These are phyloP conservation scores for Phorcus lineatus DNA, from an alignment of 2,888 invertebrate species.

Conservation along the genomic window DNA sequence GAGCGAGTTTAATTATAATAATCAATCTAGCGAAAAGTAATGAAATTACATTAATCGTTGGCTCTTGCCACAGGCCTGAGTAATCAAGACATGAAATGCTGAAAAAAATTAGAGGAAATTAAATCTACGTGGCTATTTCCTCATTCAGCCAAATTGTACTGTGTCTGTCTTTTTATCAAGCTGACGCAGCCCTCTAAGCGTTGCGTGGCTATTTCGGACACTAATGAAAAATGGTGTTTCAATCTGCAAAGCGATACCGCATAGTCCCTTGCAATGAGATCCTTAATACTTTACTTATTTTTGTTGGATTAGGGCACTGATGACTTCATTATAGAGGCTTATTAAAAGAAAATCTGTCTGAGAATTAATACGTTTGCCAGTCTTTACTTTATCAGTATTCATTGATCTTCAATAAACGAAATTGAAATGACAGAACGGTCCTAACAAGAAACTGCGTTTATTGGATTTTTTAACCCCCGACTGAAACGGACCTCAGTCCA, in stretches of 20 bases:
- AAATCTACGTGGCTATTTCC: slow-evolving; percentile 36
- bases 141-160: slow-evolving; percentile 26
- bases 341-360: slow-evolving; percentile 34
- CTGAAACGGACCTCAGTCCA: neutral
- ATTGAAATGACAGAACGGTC: slow-evolving; percentile 25
- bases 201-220: slow-evolving; percentile 21
- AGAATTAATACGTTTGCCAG: slow-evolving; percentile 28
- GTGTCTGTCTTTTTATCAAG: slow-evolving; percentile 26
- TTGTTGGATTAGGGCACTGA: slow-evolving; percentile 30
- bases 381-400: slow-evolving; percentile 24
- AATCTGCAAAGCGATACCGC: slow-evolving; percentile 1
- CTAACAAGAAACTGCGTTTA: slow-evolving; percentile 18
- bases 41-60: slow-evolving; percentile 52
- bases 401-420: slow-evolving; percentile 29
- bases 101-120: slow-evolving; percentile 32
- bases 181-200: slow-evolving; percentile 4
- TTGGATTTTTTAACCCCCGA: slow-evolving; percentile 25
- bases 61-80: slow-evolving; percentile 29
- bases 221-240: slow-evolving; percentile 30
- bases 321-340: slow-evolving; percentile 33
- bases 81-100: slow-evolving; percentile 30
- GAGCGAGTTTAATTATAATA: slow-evolving; percentile 47
- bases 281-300: slow-evolving; percentile 26
- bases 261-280: slow-evolving; percentile 10
- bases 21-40: slow-evolving; percentile 50